Evolutionary conservation across 2,888 invertebrate species (phyloP).

Genomic region (Machimus atricapillus): DNA sequence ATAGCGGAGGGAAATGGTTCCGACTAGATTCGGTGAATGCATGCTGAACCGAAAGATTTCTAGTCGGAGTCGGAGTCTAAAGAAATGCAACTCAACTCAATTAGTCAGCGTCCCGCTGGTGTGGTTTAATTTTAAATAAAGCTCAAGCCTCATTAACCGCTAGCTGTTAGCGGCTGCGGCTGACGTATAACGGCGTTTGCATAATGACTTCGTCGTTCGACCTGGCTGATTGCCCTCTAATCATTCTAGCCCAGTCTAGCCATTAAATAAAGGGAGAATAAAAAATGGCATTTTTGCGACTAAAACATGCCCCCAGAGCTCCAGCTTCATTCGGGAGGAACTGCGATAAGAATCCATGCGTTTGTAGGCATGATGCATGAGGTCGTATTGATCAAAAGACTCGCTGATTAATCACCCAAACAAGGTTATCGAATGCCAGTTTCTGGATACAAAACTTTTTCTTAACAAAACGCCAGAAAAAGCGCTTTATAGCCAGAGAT

Average conservation of each 20-base stretch:
- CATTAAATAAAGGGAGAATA: not conserved
- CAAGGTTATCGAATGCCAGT: not conserved
- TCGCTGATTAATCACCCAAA: not conserved
- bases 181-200: not conserved
- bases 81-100: not conserved
- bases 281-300: not conserved
- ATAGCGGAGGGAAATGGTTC: not conserved
- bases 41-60: not conserved
- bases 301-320: not conserved
- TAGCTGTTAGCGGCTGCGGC: not conserved
- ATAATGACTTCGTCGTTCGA: not conserved
- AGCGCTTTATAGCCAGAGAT: not conserved
- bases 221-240: not conserved
- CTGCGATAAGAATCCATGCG: not conserved
- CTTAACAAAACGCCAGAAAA: not conserved
- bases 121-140: not conserved
- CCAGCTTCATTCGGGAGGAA: not conserved
- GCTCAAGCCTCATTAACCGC: not conserved
- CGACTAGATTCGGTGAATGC: not conserved
- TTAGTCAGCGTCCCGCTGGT: not conserved
- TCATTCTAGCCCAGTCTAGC: not conserved
- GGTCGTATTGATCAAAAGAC: not conserved
- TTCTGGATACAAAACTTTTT: not conserved
- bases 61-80: too few species aligned
- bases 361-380: not conserved